These are phyloP conservation scores for Antrozous pallidus DNA, from an alignment of 2,797 vertebrate species.

Conservation along the genomic window DNA sequence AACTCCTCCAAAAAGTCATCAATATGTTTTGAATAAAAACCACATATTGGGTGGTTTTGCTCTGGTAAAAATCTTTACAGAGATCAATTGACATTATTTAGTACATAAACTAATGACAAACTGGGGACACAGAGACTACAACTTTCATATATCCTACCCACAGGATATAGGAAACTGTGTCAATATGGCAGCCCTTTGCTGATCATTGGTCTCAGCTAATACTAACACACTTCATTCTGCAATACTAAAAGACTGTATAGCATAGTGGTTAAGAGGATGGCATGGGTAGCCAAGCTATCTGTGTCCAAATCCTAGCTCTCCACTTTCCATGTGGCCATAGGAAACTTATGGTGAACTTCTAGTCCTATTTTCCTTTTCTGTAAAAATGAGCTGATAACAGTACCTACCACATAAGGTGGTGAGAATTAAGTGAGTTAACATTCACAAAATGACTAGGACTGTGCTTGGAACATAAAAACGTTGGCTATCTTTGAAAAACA, in stretches of 20 bases:
- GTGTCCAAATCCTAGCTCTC: background rate
- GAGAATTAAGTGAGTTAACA: background rate
- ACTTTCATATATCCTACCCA: background rate
- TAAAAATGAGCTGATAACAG: background rate
- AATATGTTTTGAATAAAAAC: constrained; percentile 1
- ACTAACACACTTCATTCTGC: background rate
- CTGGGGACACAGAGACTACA: background rate
- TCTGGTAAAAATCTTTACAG: constrained; percentile 14
- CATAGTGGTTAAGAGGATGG: background rate
- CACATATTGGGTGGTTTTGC: background rate
- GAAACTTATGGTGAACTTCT: no score
- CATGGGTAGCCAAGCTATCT: background rate
- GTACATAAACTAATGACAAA: background rate
- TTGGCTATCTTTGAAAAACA: background rate
- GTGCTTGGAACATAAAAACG: background rate
- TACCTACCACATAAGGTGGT: background rate
- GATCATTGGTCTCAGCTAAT: background rate
- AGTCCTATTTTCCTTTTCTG: background rate
- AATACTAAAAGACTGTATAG: background rate
- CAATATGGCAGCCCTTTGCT: background rate
- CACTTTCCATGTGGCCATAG: background rate
- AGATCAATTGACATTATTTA: background rate
- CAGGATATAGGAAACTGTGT: background rate
- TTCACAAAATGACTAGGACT: background rate
- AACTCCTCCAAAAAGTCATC: constrained; percentile 18